Evolutionary conservation across 2,113 vertebrate genomes (phyloP).

Genomic region (Sminthopsis crassicaudata): DNA sequence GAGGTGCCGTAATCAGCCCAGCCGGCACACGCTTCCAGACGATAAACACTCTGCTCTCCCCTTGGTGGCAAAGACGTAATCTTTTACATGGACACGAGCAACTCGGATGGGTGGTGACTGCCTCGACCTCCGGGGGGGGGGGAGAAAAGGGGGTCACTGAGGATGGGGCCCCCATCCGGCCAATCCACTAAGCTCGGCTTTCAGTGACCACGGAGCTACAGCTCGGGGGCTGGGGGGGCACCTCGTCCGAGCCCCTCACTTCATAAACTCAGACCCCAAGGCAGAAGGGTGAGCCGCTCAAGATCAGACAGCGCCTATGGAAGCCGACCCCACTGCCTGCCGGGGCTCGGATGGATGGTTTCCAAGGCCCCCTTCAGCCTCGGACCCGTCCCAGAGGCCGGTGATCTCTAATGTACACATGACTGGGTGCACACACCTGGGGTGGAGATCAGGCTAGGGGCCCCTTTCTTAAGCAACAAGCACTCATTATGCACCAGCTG

Average conservation of each 20-base stretch:
- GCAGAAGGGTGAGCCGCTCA: not conserved
- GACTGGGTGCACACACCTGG: not conserved
- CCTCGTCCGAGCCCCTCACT: not conserved
- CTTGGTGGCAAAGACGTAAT: constrained; percentile 85
- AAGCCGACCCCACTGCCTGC: not conserved
- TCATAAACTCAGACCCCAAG: not conserved
- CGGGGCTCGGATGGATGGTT: not conserved
- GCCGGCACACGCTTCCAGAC: constrained; percentile 86
- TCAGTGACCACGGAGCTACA: not conserved
- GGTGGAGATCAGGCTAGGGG: not conserved
- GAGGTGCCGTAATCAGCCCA: constrained; percentile 87
- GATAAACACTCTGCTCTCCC: constrained; percentile 87
- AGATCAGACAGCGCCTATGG: not conserved
- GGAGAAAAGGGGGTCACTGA: not conserved
- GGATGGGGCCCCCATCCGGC: not conserved
- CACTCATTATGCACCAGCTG: not conserved
- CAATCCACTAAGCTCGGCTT: not conserved
- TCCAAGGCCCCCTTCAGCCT: not conserved
- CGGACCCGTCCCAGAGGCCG: not conserved
- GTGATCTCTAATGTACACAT: not conserved
- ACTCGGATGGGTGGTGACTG: constrained; percentile 82
- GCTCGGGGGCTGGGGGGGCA: not conserved
- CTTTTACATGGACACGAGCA: constrained; percentile 84
- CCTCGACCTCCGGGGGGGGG: constrained; percentile 75
- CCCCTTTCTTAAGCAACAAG: not conserved